These are phyloP conservation scores for Lathronympha strigana DNA, from an alignment of 2,888 invertebrate genomes.

Conservation along the genomic window DNA sequence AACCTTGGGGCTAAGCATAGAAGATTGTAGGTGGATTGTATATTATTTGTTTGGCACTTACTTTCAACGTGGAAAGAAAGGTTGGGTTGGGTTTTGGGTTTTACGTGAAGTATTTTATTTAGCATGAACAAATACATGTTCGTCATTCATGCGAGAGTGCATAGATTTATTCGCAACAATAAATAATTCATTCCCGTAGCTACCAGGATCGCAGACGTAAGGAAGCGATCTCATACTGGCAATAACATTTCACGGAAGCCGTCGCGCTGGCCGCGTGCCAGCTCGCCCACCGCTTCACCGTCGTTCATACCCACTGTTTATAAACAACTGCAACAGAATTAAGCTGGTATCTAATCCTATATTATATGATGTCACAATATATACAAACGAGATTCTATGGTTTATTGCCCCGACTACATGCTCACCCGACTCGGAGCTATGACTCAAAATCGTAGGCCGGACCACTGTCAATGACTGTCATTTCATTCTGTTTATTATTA, in stretches of 20 bases:
- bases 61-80: neutral
- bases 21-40: too few relatives aligned
- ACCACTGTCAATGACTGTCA: slow-evolving; percentile 18
- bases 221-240: slow-evolving; percentile 59
- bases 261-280: slow-evolving; percentile 66
- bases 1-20: too few relatives aligned
- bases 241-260: slow-evolving; percentile 65
- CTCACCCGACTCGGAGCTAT: slow-evolving; percentile 20
- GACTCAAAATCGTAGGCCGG: slow-evolving; percentile 28
- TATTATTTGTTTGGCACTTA: neutral
- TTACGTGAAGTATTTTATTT: neutral
- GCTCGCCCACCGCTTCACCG: slow-evolving; percentile 60
- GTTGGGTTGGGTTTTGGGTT: neutral
- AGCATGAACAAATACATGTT: slow-evolving; percentile 20
- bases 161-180: slow-evolving; percentile 40
- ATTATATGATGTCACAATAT: slow-evolving; percentile 43
- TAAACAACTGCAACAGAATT: slow-evolving; percentile 51
- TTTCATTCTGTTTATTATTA: slow-evolving; percentile 23
- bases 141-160: slow-evolving; percentile 25
- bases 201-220: slow-evolving; percentile 51
- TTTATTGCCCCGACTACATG: slow-evolving; percentile 15
- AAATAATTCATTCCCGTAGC: slow-evolving; percentile 45
- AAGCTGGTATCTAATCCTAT: slow-evolving; percentile 45
- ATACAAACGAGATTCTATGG: slow-evolving; percentile 13
- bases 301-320: slow-evolving; percentile 57